phyloP scores from a whole-genome alignment of 2,113 vertebrate genomes.

The Leptodactylus fuscus region DNA sequence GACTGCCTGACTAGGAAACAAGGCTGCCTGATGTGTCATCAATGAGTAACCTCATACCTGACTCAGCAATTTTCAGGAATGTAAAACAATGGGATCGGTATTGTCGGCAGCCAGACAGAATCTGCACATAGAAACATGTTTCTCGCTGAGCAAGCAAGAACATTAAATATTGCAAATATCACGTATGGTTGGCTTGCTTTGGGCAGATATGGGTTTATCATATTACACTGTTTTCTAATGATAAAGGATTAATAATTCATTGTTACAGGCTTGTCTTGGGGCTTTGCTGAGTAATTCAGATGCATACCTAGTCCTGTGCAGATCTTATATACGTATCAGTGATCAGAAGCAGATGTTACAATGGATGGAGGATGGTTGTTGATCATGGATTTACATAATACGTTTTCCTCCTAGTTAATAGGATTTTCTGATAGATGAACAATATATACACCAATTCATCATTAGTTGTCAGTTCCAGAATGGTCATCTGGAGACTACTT shows the following conservation, averaged over 20 bases:
- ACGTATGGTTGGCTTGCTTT: neutral
- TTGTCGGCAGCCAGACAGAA: conserved; percentile 7
- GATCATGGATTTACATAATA: too few relatives aligned
- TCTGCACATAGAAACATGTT: conserved; percentile 23
- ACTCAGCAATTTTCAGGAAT: conserved; percentile 27
- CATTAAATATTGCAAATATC: neutral
- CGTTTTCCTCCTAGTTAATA: too few relatives aligned
- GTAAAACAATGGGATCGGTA: conserved; percentile 29
- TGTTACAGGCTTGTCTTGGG: neutral
- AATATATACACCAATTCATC: too few relatives aligned
- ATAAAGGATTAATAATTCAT: neutral
- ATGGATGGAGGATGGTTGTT: too few relatives aligned
- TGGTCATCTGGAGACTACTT: too few relatives aligned
- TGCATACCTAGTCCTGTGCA: neutral
- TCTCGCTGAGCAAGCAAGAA: neutral
- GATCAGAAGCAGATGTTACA: too few relatives aligned
- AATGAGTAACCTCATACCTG: conserved; percentile 21
- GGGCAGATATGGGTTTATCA: neutral
- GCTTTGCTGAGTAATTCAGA: neutral
- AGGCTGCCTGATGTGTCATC: conserved; percentile 33
- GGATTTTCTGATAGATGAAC: too few relatives aligned
- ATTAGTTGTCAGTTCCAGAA: too few relatives aligned
- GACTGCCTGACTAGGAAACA: neutral
- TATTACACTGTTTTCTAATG: neutral
- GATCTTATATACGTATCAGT: too few relatives aligned